Base-by-base conservation (phyloP, 2,888 invertebrate genomes). In the Lypha dubia region DNA sequence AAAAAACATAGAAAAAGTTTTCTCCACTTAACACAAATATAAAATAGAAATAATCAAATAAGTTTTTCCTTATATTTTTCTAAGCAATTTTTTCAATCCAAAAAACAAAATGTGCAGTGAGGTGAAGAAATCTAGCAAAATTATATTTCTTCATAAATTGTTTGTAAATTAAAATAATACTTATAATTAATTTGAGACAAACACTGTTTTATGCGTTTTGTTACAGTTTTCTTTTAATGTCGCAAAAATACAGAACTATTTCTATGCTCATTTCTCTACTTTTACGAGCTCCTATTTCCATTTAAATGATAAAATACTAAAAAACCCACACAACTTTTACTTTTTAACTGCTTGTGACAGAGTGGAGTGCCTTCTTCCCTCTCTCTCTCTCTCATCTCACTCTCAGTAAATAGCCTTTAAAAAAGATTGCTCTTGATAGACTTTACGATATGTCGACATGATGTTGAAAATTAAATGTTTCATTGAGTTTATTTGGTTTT, bases 401-500 rank as follows among this genome's bases (percentile, higher is more conserved):
- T n/a, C 9, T 28, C 9, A 28, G 0, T 56, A 1, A 7, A 4
- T 3, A 35, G 58, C 35, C 58, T 17, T 28, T 17, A 58, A 58
- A n/a, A 35, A 17, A 56, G 38, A 8, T 41, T 38, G 41, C 22
- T 41, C 15, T 62, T 32, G 32, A 41, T 24, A 24, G 3, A 22
- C 15, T 63, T 44, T 1, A 44, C 24, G n/a, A n/a, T 20, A 35
- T 20, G 60, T 60, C 35, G 35, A 38, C 63, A 44, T 44, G 44
- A 62, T 44, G 63, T 63, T 62, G 24, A 44, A 44, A 63, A 44
- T 24, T 9, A 63, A 63, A 63, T 24, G n/a, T 24, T 63, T 60
- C 22, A 35, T 63, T 41, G 15, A 62, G 0, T 62, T 62, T 35
- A 7, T 41, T 62, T 15, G 24, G n/a, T 22, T 41, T 62, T 15